These are phyloP conservation scores for Grallaria varia DNA, from an alignment of 2,113 vertebrate genomes.

Conservation along the genomic window DNA sequence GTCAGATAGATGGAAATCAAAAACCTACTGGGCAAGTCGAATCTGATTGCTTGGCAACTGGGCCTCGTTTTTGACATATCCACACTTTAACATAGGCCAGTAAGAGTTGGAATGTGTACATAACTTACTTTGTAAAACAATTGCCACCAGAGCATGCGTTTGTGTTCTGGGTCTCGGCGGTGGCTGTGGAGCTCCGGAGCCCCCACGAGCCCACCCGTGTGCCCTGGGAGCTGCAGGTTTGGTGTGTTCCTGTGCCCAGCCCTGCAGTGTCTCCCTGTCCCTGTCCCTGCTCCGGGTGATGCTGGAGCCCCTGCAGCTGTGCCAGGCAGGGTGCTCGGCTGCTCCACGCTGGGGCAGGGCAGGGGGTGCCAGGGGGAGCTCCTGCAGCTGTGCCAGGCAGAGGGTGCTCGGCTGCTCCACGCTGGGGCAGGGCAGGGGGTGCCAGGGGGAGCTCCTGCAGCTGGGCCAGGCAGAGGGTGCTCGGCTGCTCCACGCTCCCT, in stretches of 20 bases:
- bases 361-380: no score
- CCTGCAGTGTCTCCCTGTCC: not conserved
- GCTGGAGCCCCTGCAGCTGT: no score
- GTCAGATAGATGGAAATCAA: not conserved
- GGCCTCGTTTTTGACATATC: conserved; percentile 27
- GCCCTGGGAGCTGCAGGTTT: not conserved
- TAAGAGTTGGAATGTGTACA: conserved; percentile 38
- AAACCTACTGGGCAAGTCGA: conserved; percentile 21
- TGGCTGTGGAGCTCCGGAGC: not conserved
- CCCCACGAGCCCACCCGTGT: not conserved
- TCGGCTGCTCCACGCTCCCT: not conserved
- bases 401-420: no score
- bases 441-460: no score
- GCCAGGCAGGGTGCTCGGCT: not conserved
- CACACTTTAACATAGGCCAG: conserved; percentile 8
- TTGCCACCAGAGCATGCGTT: not conserved
- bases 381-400: no score
- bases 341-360: accelerated
- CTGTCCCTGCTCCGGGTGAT: accelerated
- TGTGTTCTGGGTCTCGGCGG: not conserved
- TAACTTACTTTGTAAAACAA: conserved; percentile 19
- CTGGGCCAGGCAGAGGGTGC: not conserved
- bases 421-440: no score
- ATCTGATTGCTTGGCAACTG: conserved; percentile 49
- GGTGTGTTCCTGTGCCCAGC: not conserved